These are phyloP conservation scores for Salticus scenicus DNA, from an alignment of 2,888 invertebrate species.

Conservation along the genomic window DNA sequence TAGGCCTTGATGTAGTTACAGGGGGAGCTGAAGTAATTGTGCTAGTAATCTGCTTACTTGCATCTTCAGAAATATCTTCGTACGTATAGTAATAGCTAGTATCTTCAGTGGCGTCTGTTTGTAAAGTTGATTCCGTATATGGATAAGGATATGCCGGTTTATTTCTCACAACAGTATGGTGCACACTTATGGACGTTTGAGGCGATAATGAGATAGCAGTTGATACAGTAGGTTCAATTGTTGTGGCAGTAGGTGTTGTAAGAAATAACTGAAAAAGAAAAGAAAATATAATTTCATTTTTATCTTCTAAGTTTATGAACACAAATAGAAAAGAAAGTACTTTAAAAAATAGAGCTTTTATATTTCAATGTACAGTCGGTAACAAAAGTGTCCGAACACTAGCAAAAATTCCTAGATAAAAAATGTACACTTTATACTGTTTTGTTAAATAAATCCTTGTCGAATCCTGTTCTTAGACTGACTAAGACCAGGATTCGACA, in stretches of 20 bases:
- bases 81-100: constrained; percentile 61
- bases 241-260: constrained; percentile 25
- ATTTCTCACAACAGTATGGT: constrained; percentile 58
- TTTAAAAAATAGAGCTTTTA: neutral
- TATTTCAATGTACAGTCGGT: no score
- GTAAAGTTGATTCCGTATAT: constrained; percentile 39
- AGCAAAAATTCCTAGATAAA: no score
- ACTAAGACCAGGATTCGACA: no score
- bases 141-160: constrained; percentile 51
- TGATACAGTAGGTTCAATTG: constrained; percentile 1
- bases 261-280: neutral
- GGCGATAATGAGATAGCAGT: constrained; percentile 36
- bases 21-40: neutral
- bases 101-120: constrained; percentile 54
- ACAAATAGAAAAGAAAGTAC: neutral
- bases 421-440: no score
- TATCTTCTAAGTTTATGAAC: neutral
- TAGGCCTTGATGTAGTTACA: constrained; percentile 8
- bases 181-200: constrained; percentile 53
- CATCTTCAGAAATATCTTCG: constrained; percentile 60
- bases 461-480: no score
- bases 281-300: neutral
- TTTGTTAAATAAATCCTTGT: no score
- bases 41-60: neutral
- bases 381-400: no score